Evolutionary conservation across 35 echinoderm and acorn worm species (phyloP).

Genomic region (Stichopus chloronotus): DNA sequence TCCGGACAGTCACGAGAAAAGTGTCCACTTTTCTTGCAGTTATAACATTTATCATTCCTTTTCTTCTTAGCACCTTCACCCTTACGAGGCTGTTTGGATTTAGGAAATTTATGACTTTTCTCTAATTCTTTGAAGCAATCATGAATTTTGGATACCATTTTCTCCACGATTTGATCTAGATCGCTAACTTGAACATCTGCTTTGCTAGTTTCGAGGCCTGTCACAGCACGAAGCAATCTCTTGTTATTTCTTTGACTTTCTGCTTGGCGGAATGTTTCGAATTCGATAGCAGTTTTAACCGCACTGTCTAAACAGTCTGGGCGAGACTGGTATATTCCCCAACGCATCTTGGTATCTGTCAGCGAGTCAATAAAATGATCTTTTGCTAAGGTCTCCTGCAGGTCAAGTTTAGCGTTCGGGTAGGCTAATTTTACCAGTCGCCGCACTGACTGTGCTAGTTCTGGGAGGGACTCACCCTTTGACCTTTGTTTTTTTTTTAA

Average conservation of each 20-base stretch:
- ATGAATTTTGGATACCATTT: too few relatives aligned
- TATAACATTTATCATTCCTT: neutral
- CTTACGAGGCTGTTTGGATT: neutral
- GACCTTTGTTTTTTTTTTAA: neutral
- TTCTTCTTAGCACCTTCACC: neutral
- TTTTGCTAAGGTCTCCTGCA: conserved; percentile 14
- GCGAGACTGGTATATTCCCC: conserved; percentile 41
- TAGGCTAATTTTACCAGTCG: neutral
- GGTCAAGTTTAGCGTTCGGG: conserved; percentile 3
- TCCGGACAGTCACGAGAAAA: conserved; percentile 1
- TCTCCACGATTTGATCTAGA: too few relatives aligned
- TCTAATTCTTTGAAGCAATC: too few relatives aligned
- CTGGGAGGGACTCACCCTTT: conserved; percentile 3
- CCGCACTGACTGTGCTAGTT: neutral
- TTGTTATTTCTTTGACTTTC: neutral
- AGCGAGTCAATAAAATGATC: conserved; percentile 34
- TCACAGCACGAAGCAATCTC: neutral
- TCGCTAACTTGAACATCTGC: too few relatives aligned
- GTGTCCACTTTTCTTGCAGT: conserved; percentile 1
- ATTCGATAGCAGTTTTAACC: neutral
- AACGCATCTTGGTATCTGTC: conserved; percentile 19
- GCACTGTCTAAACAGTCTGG: conserved; percentile 9
- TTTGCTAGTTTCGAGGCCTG: neutral
- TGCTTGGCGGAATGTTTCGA: neutral
- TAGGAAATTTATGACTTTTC: neutral